A percentile compares a stretch with the other conserved stretches of the same genome.
Conservation (phyloP, 2,888 invertebrate species). For the Malthinus flaveolus region DNA sequence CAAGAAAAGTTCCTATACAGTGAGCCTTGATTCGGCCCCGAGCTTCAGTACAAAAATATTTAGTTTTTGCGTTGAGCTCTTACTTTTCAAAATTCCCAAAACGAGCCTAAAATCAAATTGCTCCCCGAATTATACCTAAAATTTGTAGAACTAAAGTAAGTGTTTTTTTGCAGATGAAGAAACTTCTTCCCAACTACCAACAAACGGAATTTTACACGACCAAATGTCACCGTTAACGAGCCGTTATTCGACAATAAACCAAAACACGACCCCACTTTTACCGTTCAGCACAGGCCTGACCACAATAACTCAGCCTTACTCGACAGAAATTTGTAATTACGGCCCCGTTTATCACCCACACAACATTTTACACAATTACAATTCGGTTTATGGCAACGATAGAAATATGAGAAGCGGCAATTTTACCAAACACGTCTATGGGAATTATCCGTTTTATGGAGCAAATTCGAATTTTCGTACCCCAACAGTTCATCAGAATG, state of each 20-base stretch:
- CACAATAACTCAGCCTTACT: conserved; percentile 64
- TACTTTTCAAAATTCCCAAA: no score
- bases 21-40: no score
- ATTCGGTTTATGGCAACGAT: conserved; percentile 49
- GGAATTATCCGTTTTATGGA: conserved; percentile 49
- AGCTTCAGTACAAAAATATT: no score
- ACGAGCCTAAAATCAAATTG: no score
- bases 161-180: conserved; percentile 46
- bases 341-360: conserved; percentile 68
- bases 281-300: conserved; percentile 44
- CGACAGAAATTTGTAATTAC: conserved; percentile 67
- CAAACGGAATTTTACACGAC: conserved; percentile 32
- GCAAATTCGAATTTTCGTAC: conserved; percentile 42
- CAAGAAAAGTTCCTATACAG: no score
- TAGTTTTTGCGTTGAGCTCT: no score
- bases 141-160: neutral
- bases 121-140: no score
- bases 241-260: conserved; percentile 44
- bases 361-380: conserved; percentile 52
- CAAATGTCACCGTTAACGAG: conserved; percentile 34
- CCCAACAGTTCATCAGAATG: conserved; percentile 40
- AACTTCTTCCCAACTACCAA: conserved; percentile 30
- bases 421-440: conserved; percentile 48
- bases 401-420: conserved; percentile 46
- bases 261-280: conserved; percentile 40